Percentiles rank a stretch among this genome's conserved stretches.
phyloP scores from a whole-genome alignment of 2,113 vertebrate genomes.

The Acinonyx jubatus region DNA sequence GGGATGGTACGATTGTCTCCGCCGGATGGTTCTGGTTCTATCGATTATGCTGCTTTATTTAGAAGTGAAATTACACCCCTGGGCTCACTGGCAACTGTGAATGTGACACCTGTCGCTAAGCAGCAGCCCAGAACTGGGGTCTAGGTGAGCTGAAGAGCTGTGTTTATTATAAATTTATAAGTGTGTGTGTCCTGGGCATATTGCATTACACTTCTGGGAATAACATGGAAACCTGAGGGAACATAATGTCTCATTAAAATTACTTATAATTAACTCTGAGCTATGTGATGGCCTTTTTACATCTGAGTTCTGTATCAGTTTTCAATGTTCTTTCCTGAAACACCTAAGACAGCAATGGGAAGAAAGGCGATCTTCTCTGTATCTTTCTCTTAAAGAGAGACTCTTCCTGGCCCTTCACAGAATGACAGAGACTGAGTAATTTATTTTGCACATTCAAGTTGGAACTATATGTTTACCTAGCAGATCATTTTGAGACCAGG shows the following conservation, averaged over 20 bases:
- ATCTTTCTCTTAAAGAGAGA: conserved; percentile 44
- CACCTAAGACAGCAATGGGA: background rate
- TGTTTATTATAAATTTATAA: conserved; percentile 69
- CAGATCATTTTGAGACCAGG: background rate
- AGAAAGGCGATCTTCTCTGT: conserved; percentile 47
- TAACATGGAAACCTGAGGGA: conserved; percentile 52
- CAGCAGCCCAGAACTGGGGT: conserved; percentile 45
- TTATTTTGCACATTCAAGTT: conserved; percentile 25
- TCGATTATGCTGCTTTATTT: conserved; percentile 58
- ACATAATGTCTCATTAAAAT: conserved; percentile 62
- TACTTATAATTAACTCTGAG: conserved; percentile 56
- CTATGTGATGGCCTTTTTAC: conserved; percentile 28
- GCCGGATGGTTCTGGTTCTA: conserved; percentile 8
- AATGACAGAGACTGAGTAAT: background rate
- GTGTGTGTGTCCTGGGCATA: conserved; percentile 29
- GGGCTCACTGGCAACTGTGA: conserved; percentile 45
- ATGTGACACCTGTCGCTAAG: conserved; percentile 74
- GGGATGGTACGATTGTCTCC: background rate
- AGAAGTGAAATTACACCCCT: conserved; percentile 66
- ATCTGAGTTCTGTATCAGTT: conserved; percentile 30
- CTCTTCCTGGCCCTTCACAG: background rate
- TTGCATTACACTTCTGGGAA: conserved; percentile 58
- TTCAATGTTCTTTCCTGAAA: conserved; percentile 36
- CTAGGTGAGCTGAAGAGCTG: conserved; percentile 51
- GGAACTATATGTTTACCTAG: conserved; percentile 11